A percentile compares a stretch with the other conserved stretches of the same genome.
Evolutionary conservation across 2,888 invertebrate species (phyloP).

Genomic region (Brenthis hecate): DNA sequence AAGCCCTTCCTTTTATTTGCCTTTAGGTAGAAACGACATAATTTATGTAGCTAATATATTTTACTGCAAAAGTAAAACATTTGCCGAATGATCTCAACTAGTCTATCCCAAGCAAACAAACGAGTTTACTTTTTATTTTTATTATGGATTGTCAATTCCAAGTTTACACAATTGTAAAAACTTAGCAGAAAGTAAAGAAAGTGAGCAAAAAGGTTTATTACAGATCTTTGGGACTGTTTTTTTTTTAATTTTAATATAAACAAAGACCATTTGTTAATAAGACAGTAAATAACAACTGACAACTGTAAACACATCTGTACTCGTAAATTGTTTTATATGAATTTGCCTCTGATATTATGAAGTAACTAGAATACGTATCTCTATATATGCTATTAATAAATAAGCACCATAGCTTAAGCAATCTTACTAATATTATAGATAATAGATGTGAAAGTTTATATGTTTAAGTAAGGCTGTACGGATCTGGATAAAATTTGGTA

Average conservation of each 20-base stretch:
- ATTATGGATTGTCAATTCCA: background rate
- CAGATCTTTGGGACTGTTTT: background rate
- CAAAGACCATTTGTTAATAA: background rate
- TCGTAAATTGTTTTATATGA: no score
- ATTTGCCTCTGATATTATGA: no score
- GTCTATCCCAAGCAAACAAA: no score
- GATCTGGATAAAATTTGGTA: no score
- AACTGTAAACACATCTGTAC: no score
- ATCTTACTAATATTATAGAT: no score
- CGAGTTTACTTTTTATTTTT: slow-evolving; percentile 1
- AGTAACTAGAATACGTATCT: no score
- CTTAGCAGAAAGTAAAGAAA: background rate
- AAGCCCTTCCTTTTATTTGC: background rate
- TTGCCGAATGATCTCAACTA: background rate
- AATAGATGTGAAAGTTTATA: no score
- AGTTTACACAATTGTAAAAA: slow-evolving; percentile 12
- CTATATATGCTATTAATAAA: no score
- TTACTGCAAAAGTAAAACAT: background rate
- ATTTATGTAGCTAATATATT: background rate
- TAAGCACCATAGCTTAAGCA: no score
- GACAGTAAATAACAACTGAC: no score
- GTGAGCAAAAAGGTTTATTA: slow-evolving; percentile 7
- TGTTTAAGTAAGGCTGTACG: no score
- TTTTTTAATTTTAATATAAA: background rate
- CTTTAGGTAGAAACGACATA: background rate